Evolutionary conservation across 2,113 vertebrate species (phyloP).

Genomic region (Ophiodon elongatus): DNA sequence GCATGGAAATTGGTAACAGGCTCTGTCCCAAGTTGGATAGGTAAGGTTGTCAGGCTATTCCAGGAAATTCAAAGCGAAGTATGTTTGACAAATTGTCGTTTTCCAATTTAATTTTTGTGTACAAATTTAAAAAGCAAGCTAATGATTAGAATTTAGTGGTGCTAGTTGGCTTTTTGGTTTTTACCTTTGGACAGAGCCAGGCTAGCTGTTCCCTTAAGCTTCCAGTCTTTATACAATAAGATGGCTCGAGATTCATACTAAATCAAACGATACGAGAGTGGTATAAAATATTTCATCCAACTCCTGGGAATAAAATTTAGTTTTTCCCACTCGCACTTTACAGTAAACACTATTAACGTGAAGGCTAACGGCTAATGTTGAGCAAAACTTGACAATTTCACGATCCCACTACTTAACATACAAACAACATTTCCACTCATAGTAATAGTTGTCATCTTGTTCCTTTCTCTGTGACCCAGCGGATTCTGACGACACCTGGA

Average conservation of each 20-base stretch:
- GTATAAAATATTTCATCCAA: not conserved
- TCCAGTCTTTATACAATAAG: not conserved
- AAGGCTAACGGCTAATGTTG: not conserved
- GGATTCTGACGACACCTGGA: constrained; percentile 86
- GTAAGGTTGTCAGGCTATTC: not conserved
- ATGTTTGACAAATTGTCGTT: too few relatives aligned
- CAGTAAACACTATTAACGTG: too few relatives aligned
- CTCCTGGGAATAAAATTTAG: not conserved
- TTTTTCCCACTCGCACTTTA: not conserved
- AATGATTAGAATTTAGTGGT: not conserved
- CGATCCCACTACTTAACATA: not conserved
- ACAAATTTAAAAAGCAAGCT: not conserved
- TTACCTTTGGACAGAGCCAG: not conserved
- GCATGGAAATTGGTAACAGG: not conserved
- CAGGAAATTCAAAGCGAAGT: not conserved
- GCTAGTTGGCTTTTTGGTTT: too few relatives aligned
- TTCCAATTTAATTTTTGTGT: not conserved
- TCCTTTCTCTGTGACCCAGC: constrained; percentile 73
- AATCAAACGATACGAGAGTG: not conserved
- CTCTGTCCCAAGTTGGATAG: not conserved
- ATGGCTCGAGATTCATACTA: not conserved
- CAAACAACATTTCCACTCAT: not conserved
- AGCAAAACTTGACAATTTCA: not conserved
- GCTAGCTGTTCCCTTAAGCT: not conserved
- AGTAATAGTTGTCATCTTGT: not conserved